A percentile compares a stretch with the other conserved stretches of the same genome.
phyloP scores from a whole-genome alignment of 1,140 invertebrate genomes.

The Batillaria attramentaria region DNA sequence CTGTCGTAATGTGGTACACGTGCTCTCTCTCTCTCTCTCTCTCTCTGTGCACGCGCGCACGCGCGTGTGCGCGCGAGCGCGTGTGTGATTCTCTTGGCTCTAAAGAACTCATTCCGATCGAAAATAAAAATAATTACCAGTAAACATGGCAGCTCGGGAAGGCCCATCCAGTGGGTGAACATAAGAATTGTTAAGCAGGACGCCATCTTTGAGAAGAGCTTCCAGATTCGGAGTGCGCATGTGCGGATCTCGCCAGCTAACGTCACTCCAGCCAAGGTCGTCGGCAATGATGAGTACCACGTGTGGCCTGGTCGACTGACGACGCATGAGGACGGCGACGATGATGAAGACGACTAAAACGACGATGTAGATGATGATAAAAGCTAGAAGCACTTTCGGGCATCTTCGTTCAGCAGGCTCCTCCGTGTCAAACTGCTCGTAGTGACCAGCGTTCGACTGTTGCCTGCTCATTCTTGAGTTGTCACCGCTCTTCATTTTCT shows the following conservation, averaged over 20 bases:
- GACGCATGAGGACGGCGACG: slow-evolving; percentile 16
- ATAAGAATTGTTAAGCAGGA: slow-evolving; percentile 24
- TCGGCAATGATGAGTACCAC: slow-evolving; percentile 19
- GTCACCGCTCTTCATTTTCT: too few relatives aligned
- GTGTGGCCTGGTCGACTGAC: neutral
- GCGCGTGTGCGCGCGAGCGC: neutral
- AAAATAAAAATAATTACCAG: too few relatives aligned
- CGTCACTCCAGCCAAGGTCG: slow-evolving; percentile 7
- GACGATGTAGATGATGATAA: slow-evolving; percentile 23
- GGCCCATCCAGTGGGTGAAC: slow-evolving; percentile 22
- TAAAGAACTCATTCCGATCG: too few relatives aligned
- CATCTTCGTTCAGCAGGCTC: neutral
- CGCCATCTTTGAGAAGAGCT: neutral
- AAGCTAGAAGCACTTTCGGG: slow-evolving; percentile 3
- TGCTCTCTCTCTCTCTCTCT: slow-evolving; percentile 1
- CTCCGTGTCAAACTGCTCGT: neutral
- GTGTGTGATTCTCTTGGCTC: too few relatives aligned
- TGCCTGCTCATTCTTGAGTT: too few relatives aligned
- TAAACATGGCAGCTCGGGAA: slow-evolving; percentile 11
- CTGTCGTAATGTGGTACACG: too few relatives aligned
- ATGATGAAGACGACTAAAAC: slow-evolving; percentile 7
- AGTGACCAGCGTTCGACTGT: too few relatives aligned
- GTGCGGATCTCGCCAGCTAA: neutral
- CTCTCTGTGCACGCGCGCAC: neutral
- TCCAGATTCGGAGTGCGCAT: slow-evolving; percentile 21